phyloP scores from a whole-genome alignment of 1,140 invertebrate species.

The Metaphire vulgaris region DNA sequence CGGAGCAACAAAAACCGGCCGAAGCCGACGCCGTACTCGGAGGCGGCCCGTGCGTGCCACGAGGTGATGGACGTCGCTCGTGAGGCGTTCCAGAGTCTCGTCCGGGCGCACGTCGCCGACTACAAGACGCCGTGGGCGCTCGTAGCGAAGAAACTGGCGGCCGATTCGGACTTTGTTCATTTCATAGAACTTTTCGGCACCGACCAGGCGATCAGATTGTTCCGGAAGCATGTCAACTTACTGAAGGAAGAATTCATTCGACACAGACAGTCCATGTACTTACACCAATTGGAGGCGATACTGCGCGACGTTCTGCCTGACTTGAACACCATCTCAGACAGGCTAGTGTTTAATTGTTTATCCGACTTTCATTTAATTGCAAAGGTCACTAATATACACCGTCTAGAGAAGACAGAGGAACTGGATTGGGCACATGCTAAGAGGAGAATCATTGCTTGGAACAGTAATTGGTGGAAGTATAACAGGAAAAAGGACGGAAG shows the following conservation, averaged over 20 bases:
- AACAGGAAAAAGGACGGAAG: too few relatives aligned
- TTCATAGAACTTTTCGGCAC: constrained; percentile 85
- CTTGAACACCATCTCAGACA: constrained; percentile 65
- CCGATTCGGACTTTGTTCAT: constrained; percentile 79
- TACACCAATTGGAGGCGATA: constrained; percentile 71
- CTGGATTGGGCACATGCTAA: too few relatives aligned
- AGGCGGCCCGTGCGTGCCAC: constrained; percentile 75
- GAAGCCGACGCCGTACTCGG: constrained; percentile 70
- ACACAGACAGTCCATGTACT: constrained; percentile 70
- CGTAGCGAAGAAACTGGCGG: constrained; percentile 74
- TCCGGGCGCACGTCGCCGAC: constrained; percentile 59
- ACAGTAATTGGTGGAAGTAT: too few relatives aligned
- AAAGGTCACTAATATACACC: too few relatives aligned
- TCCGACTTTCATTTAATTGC: too few relatives aligned
- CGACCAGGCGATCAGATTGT: constrained; percentile 72
- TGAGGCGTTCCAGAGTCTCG: constrained; percentile 43
- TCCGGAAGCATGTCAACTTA: constrained; percentile 73
- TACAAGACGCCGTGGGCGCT: constrained; percentile 75
- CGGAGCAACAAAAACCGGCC: constrained; percentile 59
- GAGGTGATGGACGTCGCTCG: constrained; percentile 70
- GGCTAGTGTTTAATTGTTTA: constrained; percentile 58
- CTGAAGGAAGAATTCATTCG: constrained; percentile 77
- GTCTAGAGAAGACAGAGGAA: too few relatives aligned
- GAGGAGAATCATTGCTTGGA: too few relatives aligned
- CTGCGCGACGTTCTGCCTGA: constrained; percentile 76